Evolutionary conservation across 2,113 vertebrate genomes (phyloP).

Genomic region (Datnioides undecimradiatus): DNA sequence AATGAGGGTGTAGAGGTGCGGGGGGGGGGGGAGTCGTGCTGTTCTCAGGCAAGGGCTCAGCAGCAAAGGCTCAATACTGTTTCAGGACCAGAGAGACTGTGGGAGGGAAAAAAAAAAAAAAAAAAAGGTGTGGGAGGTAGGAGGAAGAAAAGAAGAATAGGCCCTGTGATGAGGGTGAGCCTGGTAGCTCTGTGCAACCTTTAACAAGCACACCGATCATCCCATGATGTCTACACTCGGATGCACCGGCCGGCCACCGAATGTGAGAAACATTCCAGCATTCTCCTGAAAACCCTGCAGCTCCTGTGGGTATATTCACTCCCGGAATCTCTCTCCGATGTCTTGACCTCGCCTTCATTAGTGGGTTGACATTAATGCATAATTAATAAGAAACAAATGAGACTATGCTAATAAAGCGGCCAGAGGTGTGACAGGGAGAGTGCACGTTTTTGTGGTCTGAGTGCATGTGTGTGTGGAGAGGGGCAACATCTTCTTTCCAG

Average conservation of each 20-base stretch:
- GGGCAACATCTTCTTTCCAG: conserved; percentile 1
- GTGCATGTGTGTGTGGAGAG: too few relatives aligned
- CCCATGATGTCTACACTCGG: conserved; percentile 24
- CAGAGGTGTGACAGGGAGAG: conserved; percentile 32
- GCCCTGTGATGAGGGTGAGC: conserved; percentile 36
- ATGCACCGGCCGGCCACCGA: conserved; percentile 1
- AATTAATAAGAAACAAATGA: conserved; percentile 81
- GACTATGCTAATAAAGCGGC: conserved; percentile 63
- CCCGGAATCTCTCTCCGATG: conserved; percentile 21
- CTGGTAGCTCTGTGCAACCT: conserved; percentile 46
- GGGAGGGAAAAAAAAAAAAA: background rate
- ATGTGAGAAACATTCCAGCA: conserved; percentile 46
- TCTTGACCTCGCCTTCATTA: conserved; percentile 74
- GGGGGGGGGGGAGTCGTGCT: conserved; percentile 45
- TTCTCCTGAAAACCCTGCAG: conserved; percentile 27
- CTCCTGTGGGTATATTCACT: conserved; percentile 34
- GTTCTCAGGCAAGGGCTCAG: conserved; percentile 34
- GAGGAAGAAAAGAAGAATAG: conserved; percentile 7
- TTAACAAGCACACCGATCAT: conserved; percentile 53
- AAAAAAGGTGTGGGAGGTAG: conserved; percentile 23
- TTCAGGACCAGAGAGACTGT: conserved; percentile 29
- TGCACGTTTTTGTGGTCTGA: conserved; percentile 17
- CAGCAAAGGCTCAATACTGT: conserved; percentile 34
- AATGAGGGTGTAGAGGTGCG: conserved; percentile 71
- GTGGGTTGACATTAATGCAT: conserved; percentile 73